Evolutionary conservation across 2,113 vertebrate genomes (phyloP).

Genomic region (Elephantulus edwardii): DNA sequence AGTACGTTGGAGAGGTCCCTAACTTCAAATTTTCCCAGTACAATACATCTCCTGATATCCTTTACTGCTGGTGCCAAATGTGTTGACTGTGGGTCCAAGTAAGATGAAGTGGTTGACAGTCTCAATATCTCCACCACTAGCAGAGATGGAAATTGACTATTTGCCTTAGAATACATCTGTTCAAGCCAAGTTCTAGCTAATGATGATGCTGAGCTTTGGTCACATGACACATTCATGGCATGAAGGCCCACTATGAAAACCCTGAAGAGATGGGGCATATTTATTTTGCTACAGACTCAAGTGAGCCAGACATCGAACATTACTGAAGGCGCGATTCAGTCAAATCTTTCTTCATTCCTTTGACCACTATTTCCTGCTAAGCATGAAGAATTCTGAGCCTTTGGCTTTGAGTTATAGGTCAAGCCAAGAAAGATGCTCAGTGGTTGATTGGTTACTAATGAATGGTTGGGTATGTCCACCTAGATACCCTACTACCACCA

Average conservation of each 20-base stretch:
- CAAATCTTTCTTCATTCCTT: neutral
- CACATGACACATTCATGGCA: neutral
- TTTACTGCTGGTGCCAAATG: too few relatives aligned
- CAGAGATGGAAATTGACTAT: neutral
- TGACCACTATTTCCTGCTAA: neutral
- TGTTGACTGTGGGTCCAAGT: too few relatives aligned
- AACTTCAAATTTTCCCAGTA: too few relatives aligned
- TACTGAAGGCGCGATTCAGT: conserved; percentile 1
- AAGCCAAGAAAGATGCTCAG: neutral
- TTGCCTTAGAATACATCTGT: neutral
- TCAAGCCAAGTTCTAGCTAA: neutral
- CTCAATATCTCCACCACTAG: too few relatives aligned
- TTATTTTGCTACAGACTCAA: neutral
- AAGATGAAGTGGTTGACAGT: too few relatives aligned
- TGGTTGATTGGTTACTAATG: neutral
- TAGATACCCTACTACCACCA: neutral
- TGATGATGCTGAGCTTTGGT: neutral
- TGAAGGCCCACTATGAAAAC: neutral
- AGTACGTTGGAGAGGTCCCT: too few relatives aligned
- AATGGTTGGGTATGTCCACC: neutral
- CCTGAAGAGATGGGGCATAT: neutral
- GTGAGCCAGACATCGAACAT: neutral
- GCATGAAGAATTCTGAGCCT: neutral
- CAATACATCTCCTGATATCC: too few relatives aligned
- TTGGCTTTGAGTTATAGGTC: neutral